Conservation (phyloP, 2,888 invertebrate genomes). For the Hetaerina titia region DNA sequence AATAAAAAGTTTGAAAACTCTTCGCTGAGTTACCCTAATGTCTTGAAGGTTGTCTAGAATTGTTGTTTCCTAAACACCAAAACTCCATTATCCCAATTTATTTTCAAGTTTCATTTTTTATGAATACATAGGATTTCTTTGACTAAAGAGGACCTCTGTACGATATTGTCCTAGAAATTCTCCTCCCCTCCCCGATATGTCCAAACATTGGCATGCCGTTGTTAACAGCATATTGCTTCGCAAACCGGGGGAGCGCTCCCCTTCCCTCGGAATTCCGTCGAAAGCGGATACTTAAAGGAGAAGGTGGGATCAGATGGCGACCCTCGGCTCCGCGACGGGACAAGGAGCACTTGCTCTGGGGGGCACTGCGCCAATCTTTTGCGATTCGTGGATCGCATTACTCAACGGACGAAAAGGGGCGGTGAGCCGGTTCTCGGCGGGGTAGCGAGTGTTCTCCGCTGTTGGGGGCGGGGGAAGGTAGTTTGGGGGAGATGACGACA, state of each 20-base stretch:
- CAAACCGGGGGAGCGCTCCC: neutral
- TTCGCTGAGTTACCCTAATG: too few relatives aligned
- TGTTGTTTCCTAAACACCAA: too few relatives aligned
- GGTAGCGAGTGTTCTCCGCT: neutral
- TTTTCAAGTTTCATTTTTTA: too few relatives aligned
- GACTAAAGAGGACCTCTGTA: too few relatives aligned
- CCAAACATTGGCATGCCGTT: too few relatives aligned
- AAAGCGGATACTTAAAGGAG: neutral
- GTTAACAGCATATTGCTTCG: too few relatives aligned
- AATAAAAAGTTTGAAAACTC: too few relatives aligned
- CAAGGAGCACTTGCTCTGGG: neutral
- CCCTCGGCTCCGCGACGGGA: neutral
- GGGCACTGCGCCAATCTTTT: neutral
- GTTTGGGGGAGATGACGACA: neutral
- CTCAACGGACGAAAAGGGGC: neutral
- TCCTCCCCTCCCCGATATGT: too few relatives aligned
- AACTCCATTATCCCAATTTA: too few relatives aligned
- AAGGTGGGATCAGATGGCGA: neutral
- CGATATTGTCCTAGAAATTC: too few relatives aligned
- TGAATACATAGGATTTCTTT: too few relatives aligned
- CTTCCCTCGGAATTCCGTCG: neutral
- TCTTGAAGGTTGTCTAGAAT: too few relatives aligned
- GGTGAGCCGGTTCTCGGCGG: neutral
- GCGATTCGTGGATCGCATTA: neutral
- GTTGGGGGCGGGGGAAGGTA: neutral